Evolutionary conservation across 2,888 invertebrate species (phyloP).

Genomic region (Beris chalybata): DNA sequence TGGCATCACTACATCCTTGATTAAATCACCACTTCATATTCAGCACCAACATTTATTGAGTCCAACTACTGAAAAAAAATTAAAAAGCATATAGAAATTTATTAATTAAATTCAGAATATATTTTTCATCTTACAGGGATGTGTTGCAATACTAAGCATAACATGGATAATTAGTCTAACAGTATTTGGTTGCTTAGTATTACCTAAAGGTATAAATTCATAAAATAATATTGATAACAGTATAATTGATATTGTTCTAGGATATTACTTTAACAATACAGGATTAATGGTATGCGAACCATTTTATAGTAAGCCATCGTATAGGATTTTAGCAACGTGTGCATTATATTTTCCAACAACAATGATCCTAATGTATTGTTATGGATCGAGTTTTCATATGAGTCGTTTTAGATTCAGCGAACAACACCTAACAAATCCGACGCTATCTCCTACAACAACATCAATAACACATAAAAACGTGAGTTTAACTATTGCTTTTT

Average conservation of each 20-base stretch:
- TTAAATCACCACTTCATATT: too few species aligned
- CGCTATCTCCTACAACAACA: slow-evolving; percentile 47
- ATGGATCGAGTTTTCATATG: slow-evolving; percentile 86
- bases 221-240: slow-evolving; percentile 6
- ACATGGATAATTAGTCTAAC: slow-evolving; percentile 85
- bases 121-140: slow-evolving; percentile 62
- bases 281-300: slow-evolving; percentile 87
- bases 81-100: too few species aligned
- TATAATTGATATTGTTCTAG: slow-evolving; percentile 48
- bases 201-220: slow-evolving; percentile 66
- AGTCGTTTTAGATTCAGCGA: slow-evolving; percentile 70
- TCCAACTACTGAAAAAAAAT: too few species aligned
- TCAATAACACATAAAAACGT: slow-evolving; percentile 36
- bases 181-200: slow-evolving; percentile 78
- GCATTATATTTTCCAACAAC: slow-evolving; percentile 89
- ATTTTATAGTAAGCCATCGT: slow-evolving; percentile 73
- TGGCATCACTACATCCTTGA: too few species aligned
- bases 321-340: slow-evolving; percentile 80
- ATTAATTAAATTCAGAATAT: too few species aligned
- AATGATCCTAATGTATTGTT: slow-evolving; percentile 90
- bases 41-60: too few species aligned
- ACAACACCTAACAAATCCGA: slow-evolving; percentile 54
- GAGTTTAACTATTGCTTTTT: not conserved
- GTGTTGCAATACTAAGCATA: slow-evolving; percentile 80
- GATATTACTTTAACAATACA: slow-evolving; percentile 85